Conservation (phyloP, 1,140 invertebrate genomes). For the Atta texana region DNA sequence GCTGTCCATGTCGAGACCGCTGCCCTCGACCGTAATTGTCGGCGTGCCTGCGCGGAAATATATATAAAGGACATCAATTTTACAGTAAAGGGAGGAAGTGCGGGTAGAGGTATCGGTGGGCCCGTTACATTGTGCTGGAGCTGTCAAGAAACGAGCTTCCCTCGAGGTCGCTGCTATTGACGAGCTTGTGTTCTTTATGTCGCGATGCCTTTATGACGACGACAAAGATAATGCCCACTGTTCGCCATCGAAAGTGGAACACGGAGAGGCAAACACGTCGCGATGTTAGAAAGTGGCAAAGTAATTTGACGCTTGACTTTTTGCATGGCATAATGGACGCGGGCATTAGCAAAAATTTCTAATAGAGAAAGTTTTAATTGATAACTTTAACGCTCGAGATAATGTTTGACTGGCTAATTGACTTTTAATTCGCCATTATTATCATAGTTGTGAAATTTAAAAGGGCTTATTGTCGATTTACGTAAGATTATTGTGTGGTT, state of each 20-base stretch:
- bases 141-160: slow-evolving; percentile 58
- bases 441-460: background rate
- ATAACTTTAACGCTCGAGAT: slow-evolving; percentile 15
- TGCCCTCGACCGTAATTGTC: slow-evolving; percentile 89
- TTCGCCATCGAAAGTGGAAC: slow-evolving; percentile 20
- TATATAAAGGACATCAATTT: slow-evolving; percentile 68
- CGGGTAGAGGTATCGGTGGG: slow-evolving; percentile 6
- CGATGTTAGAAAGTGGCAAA: slow-evolving; percentile 30
- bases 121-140: background rate
- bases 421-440: slow-evolving; percentile 28
- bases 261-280: background rate
- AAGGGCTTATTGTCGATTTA: background rate
- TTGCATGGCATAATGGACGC: slow-evolving; percentile 36
- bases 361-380: slow-evolving; percentile 57
- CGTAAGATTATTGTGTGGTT: background rate
- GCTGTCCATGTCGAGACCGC: slow-evolving; percentile 91
- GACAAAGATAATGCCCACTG: slow-evolving; percentile 1
- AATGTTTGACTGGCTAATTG: slow-evolving; percentile 50
- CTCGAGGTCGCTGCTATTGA: background rate
- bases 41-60: slow-evolving; percentile 87
- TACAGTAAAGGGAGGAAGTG: slow-evolving; percentile 14
- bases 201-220: background rate
- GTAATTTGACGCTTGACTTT: slow-evolving; percentile 45
- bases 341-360: slow-evolving; percentile 41
- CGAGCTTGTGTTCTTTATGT: slow-evolving; percentile 70